Conservation (phyloP, 2,797 vertebrate species). For the Dermochelys coriacea region DNA sequence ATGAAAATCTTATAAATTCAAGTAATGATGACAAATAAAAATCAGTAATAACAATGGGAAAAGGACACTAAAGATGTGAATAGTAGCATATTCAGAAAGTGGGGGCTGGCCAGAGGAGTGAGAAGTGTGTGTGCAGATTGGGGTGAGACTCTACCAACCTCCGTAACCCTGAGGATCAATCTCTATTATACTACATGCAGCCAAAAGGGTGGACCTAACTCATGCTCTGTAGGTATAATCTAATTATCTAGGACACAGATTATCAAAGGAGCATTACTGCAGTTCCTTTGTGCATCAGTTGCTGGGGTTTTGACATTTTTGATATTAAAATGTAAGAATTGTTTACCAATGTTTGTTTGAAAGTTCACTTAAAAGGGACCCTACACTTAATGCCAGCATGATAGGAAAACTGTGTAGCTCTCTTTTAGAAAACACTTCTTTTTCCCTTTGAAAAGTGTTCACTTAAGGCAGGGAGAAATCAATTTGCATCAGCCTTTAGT, state of each 20-base stretch:
- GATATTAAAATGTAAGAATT: not conserved
- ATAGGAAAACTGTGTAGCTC: not conserved
- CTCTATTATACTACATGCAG: not conserved
- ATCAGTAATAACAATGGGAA: not conserved
- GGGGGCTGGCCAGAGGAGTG: not conserved
- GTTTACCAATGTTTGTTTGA: accelerated
- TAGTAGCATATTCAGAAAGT: not conserved
- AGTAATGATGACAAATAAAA: not conserved
- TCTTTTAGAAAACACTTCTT: not conserved
- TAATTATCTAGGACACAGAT: not conserved
- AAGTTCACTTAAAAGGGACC: not conserved
- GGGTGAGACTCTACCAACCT: not conserved
- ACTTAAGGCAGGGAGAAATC: accelerated
- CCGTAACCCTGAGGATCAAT: accelerated
- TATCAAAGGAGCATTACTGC: accelerated
- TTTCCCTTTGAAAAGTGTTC: not conserved
- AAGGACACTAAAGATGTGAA: not conserved
- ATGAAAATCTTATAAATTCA: not conserved
- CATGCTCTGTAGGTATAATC: accelerated
- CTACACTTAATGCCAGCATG: not conserved
- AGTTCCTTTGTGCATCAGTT: not conserved
- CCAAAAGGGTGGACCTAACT: accelerated
- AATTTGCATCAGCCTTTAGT: not conserved
- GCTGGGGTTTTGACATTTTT: accelerated
- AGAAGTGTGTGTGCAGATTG: not conserved